These are phyloP conservation scores for Trididemnum clinides DNA, from an alignment of 23 tunicate genomes.

Conservation along the genomic window DNA sequence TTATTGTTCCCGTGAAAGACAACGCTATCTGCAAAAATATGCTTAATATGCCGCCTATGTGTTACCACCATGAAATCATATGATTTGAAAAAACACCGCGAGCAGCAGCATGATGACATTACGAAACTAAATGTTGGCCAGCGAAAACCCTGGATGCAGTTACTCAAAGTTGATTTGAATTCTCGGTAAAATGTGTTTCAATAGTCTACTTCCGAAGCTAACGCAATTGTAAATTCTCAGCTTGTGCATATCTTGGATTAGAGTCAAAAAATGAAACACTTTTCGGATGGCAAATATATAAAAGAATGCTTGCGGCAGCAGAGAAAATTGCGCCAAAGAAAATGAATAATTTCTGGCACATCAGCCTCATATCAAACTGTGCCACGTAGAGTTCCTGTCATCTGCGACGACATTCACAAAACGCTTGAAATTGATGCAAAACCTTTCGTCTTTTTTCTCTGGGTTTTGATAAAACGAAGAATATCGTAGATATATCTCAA, in stretches of 20 bases:
- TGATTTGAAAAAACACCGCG: too few relatives aligned
- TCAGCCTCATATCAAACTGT: conserved; percentile 18
- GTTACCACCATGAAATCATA: too few relatives aligned
- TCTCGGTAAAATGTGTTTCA: not conserved
- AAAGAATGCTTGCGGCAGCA: conserved; percentile 11
- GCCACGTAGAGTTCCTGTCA: conserved; percentile 18
- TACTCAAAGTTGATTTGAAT: too few relatives aligned
- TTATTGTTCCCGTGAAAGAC: too few relatives aligned
- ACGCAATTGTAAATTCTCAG: not conserved
- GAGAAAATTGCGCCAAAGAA: not conserved
- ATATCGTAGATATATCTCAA: conserved; percentile 16
- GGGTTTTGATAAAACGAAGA: conserved; percentile 15
- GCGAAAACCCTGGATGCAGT: not conserved
- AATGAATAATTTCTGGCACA: conserved; percentile 2
- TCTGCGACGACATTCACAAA: not conserved
- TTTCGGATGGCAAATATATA: not conserved
- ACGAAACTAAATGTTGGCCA: too few relatives aligned
- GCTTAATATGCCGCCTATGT: too few relatives aligned
- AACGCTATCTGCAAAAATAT: too few relatives aligned
- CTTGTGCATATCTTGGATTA: not conserved
- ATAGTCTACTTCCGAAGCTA: not conserved
- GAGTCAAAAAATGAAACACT: not conserved
- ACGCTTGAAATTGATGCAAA: conserved; percentile 2
- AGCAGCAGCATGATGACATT: too few relatives aligned
- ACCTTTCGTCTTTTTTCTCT: not conserved